Evolutionary conservation across 2,113 vertebrate genomes (phyloP).

Genomic region (Isurus oxyrinchus): DNA sequence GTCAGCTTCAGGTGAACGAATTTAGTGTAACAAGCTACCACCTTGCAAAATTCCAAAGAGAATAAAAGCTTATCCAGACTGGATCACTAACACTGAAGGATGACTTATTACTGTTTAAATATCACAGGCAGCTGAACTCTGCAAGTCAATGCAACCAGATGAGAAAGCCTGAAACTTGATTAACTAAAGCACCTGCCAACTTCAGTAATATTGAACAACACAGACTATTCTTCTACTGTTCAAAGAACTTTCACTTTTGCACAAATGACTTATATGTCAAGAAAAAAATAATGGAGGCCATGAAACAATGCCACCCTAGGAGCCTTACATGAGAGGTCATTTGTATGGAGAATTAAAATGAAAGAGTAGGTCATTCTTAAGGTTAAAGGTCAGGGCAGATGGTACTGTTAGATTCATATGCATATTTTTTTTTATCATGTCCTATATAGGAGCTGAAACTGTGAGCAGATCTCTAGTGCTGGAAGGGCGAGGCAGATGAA

Average conservation of each 20-base stretch:
- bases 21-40: background rate
- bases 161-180: slow-evolving; percentile 13
- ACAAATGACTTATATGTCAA: slow-evolving; percentile 45
- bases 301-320: slow-evolving; percentile 49
- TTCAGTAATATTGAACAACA: slow-evolving; percentile 23
- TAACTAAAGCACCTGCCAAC: slow-evolving; percentile 30
- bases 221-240: background rate
- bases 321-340: slow-evolving; percentile 58
- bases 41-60: background rate
- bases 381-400: slow-evolving; percentile 62
- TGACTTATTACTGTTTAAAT: slow-evolving; percentile 16
- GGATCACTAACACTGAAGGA: background rate
- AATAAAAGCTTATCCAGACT: background rate
- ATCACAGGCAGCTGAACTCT: background rate
- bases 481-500: background rate
- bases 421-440: slow-evolving; percentile 43
- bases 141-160: background rate
- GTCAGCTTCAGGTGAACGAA: background rate
- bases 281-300: slow-evolving; percentile 51
- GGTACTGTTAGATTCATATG: slow-evolving; percentile 61
- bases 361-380: slow-evolving; percentile 59
- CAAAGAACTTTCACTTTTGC: slow-evolving; percentile 42
- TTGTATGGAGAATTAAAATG: slow-evolving; percentile 63
- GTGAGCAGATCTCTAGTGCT: slow-evolving; percentile 55
- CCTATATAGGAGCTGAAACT: slow-evolving; percentile 47